Conservation (phyloP, 2,797 vertebrate species). For the Enteromius thamalakanensis region DNA sequence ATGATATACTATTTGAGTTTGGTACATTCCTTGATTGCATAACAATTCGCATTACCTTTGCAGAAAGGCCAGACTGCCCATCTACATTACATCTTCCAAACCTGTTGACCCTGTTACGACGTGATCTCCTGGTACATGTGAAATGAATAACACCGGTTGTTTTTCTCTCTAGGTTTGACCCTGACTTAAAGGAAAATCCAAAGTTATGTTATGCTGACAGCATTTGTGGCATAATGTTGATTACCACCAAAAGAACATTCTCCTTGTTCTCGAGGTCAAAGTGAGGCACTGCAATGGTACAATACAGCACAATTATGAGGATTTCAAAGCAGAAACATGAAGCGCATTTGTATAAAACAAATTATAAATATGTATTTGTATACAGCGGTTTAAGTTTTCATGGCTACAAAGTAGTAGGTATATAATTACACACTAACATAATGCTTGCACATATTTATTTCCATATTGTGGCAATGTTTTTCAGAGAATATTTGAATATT, state of each 20-base stretch:
- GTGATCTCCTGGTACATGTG: conserved; percentile 28
- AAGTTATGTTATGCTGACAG: background rate
- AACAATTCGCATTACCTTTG: conserved; percentile 24
- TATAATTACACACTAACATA: background rate
- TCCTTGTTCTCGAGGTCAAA: background rate
- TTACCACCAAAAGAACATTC: background rate
- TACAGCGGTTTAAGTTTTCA: background rate
- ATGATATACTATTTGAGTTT: conserved; percentile 24
- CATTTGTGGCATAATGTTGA: background rate
- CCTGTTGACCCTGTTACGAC: conserved; percentile 25
- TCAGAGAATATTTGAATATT: background rate
- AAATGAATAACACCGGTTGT: conserved; percentile 30
- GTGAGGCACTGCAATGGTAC: background rate
- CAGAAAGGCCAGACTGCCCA: conserved; percentile 23
- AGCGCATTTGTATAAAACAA: background rate
- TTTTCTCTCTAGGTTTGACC: conserved; percentile 19
- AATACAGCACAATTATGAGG: background rate
- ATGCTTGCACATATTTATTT: background rate
- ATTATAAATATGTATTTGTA: background rate
- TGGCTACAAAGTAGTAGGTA: background rate
- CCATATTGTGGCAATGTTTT: background rate
- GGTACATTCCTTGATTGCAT: conserved; percentile 40
- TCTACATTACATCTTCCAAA: conserved; percentile 25
- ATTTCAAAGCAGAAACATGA: background rate
- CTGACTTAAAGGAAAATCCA: background rate